Percentiles rank a stretch among this genome's conserved stretches.
These are phyloP conservation scores for Rhinogobius similis DNA, from an alignment of 2,113 vertebrate species.

Conservation along the genomic window DNA sequence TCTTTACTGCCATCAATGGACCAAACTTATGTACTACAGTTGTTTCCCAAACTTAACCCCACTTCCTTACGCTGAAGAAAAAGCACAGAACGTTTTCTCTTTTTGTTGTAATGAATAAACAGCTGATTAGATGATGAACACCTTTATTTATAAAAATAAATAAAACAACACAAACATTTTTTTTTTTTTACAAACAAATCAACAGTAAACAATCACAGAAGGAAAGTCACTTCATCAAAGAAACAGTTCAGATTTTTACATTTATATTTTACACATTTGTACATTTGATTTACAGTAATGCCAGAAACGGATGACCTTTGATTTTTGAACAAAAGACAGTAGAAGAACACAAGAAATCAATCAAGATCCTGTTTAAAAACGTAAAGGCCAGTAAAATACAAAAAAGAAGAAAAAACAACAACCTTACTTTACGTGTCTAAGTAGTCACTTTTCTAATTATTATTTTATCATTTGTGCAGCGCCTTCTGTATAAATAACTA, in stretches of 20 bases:
- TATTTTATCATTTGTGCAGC: too few species aligned
- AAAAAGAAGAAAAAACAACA: too few species aligned
- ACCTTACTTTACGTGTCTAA: too few species aligned
- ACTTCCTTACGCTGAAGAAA: too few species aligned
- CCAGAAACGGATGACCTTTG: not conserved
- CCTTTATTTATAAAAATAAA: slow-evolving; percentile 75
- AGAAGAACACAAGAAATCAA: not conserved
- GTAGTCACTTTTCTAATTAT: too few species aligned
- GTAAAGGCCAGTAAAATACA: too few species aligned
- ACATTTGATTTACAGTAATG: slow-evolving; percentile 15
- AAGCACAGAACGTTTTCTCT: too few species aligned
- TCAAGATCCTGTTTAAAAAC: not conserved
- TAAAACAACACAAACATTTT: slow-evolving; percentile 60
- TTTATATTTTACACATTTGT: slow-evolving; percentile 23
- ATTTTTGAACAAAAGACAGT: not conserved
- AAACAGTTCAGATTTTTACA: slow-evolving; percentile 18
- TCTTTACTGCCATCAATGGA: not conserved
- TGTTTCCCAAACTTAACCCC: not conserved
- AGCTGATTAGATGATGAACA: not conserved
- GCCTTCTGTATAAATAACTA: too few species aligned
- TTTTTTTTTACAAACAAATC: slow-evolving; percentile 59
- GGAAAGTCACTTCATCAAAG: slow-evolving; percentile 44
- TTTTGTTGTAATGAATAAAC: not conserved
- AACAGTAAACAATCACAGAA: slow-evolving; percentile 47
- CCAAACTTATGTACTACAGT: not conserved